Evolutionary conservation across 2,888 invertebrate genomes (phyloP).

Genomic region (Thera britannica): DNA sequence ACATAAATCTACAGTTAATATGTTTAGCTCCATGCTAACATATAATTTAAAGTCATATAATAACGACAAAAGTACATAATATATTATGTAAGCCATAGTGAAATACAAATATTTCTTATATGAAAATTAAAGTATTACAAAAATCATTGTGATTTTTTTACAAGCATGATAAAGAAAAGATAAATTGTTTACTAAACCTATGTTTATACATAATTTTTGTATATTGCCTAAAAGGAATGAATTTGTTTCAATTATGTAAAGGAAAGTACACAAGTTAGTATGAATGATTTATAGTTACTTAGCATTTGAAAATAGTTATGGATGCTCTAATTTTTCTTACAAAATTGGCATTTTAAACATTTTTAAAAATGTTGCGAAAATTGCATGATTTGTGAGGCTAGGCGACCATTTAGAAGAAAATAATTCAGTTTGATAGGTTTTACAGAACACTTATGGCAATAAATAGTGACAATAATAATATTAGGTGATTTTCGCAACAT

Average conservation of each 20-base stretch:
- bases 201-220: constrained; percentile 63
- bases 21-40: constrained; percentile 60
- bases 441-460: constrained; percentile 24
- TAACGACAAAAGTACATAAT: constrained; percentile 46
- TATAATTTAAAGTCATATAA: constrained; percentile 50
- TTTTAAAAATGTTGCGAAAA: constrained; percentile 32
- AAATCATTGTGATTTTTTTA: constrained; percentile 51
- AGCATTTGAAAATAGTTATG: constrained; percentile 23
- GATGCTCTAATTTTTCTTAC: constrained; percentile 42
- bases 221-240: constrained; percentile 78
- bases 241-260: constrained; percentile 61
- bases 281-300: constrained; percentile 19
- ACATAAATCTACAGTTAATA: constrained; percentile 70
- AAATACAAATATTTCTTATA: constrained; percentile 62
- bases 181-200: constrained; percentile 41
- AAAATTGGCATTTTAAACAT: constrained; percentile 42
- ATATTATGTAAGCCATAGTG: constrained; percentile 56
- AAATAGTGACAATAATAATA: constrained; percentile 19
- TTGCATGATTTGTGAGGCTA: constrained; percentile 17
- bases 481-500: constrained; percentile 34
- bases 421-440: constrained; percentile 9
- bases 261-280: constrained; percentile 50
- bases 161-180: constrained; percentile 50
- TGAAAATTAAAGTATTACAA: constrained; percentile 55
- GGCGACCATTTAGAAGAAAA: constrained; percentile 13